Percentiles rank a stretch among this genome's conserved stretches.
phyloP scores from a whole-genome alignment of 2,797 vertebrate genomes.

The Artibeus lituratus region DNA sequence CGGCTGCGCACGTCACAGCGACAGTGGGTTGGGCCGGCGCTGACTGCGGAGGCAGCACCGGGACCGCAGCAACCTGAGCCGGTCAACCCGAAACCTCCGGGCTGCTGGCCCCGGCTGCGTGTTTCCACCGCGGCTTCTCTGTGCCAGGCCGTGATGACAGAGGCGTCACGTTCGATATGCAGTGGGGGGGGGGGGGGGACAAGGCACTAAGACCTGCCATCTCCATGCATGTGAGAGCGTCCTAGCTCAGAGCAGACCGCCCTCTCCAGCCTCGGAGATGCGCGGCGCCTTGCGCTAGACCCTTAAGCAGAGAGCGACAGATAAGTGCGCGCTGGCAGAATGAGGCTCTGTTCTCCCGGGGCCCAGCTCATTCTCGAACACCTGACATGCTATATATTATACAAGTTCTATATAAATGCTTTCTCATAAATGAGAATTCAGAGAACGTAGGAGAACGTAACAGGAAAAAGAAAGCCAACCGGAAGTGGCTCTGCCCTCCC shows the following conservation, averaged over 20 bases:
- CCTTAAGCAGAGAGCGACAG: neutral
- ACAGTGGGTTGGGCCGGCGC: neutral
- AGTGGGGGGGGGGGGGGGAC: neutral
- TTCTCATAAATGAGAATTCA: neutral
- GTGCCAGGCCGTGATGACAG: neutral
- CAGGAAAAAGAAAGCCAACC: neutral
- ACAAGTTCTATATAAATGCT: neutral
- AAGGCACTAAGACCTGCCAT: neutral
- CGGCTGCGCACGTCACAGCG: fast-evolving
- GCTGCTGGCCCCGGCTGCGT: neutral
- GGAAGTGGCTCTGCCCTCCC: neutral
- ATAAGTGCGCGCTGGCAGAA: neutral
- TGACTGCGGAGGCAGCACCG: neutral
- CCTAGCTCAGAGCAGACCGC: neutral
- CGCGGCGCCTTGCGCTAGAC: fast-evolving
- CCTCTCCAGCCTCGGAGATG: neutral
- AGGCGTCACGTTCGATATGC: neutral
- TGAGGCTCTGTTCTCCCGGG: neutral
- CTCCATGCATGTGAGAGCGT: neutral
- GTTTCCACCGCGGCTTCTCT: neutral
- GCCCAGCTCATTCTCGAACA: neutral
- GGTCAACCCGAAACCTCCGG: neutral
- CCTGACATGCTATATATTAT: neutral
- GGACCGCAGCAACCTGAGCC: neutral
- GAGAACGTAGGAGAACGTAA: neutral